Base-by-base conservation (phyloP, 1,140 invertebrate species). In the Bombus affinis region DNA sequence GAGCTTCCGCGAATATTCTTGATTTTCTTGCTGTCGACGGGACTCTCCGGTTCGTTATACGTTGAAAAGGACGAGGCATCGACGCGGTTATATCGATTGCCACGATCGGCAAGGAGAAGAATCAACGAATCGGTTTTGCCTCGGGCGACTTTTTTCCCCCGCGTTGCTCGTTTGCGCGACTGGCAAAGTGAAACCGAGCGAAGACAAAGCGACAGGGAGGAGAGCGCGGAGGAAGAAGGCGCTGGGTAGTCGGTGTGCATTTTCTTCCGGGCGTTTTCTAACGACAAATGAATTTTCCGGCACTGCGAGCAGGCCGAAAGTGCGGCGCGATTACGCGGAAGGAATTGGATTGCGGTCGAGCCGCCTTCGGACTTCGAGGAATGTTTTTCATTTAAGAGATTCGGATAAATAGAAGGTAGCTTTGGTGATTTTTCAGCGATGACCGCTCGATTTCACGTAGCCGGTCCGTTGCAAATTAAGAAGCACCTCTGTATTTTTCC, bases 271-370 rank as follows among this genome's bases (percentile, higher is more conserved):
- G 15, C 75, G 59, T 77, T 65, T 65, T 65, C 4, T 42, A 65
- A 28, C 75, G 57, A 22, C 57, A 32, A 65, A 65, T 42, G 59
- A 78, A 78, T 78, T 42, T 42, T 78, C 75, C 75, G n/a, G 59
- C 59, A 28, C 57, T 32, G 59, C 18, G 75, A 44, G 28, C 75
- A n/a, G 25, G 59, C 39, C 28, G 75, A 66, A 42, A 65, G 57
- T 10, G 75, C 35, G 28, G 37, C 75, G 59, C 57, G 37, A 78
- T 78, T 65, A 65, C 75, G 57, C 13, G 75, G 37, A 73, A 73
- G 42, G 8, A 73, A 73, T 73, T 73, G 42, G 71, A 73, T 73
- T 3, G 39, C 13, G 28, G 1, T n/a, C 37, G 37, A 10, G 70
- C 12, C 12, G 70, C 70, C 37, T 15, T 37, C 3, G 37, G 37